Percentiles rank a stretch among this genome's conserved stretches.
Evolutionary conservation across 2,888 invertebrate species (phyloP).

Genomic region (Papilio demoleus): DNA sequence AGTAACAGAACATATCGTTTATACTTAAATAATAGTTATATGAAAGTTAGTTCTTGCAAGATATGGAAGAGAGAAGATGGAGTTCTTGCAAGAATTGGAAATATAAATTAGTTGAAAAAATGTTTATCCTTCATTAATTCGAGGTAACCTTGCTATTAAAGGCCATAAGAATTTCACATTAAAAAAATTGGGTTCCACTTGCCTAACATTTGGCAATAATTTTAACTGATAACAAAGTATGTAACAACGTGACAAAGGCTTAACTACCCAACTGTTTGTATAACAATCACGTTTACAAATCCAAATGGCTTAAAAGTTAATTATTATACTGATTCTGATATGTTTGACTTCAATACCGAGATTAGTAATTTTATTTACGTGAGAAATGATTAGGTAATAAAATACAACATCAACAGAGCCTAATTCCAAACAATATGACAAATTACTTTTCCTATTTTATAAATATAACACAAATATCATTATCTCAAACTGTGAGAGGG

Average conservation of each 20-base stretch:
- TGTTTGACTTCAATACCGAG: not conserved
- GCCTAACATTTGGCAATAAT: not conserved
- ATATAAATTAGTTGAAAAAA: not conserved
- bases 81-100: not conserved
- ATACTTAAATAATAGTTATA: not conserved
- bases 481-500: not conserved
- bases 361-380: not conserved
- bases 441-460: not conserved
- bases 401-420: no score
- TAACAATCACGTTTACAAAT: not conserved
- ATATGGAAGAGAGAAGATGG: no score
- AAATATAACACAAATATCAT: not conserved
- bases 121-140: not conserved
- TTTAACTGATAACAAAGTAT: not conserved
- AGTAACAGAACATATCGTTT: conserved; percentile 8
- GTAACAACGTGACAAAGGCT: not conserved
- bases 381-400: not conserved
- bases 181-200: not conserved
- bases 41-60: not conserved
- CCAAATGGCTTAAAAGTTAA: not conserved
- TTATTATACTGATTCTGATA: not conserved
- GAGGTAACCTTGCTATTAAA: no score
- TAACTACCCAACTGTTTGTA: not conserved
- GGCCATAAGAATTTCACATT: no score
- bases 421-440: not conserved